A percentile compares a stretch with the other conserved stretches of the same genome.
phyloP scores from a whole-genome alignment of 2,113 vertebrate species.

The Siniperca knerii region DNA sequence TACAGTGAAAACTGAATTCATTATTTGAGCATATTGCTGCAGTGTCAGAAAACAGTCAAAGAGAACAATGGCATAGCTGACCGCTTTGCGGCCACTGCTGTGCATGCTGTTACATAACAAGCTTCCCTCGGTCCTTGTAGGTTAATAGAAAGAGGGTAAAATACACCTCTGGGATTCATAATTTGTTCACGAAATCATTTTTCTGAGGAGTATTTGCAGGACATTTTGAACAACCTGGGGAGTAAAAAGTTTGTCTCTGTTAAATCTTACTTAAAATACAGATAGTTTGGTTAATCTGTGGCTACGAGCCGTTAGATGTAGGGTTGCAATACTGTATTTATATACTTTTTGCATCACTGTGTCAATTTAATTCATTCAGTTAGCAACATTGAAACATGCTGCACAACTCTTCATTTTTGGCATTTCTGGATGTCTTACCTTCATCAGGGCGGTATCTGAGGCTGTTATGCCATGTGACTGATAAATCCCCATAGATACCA shows the following conservation, averaged over 20 bases:
- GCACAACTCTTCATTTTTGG: neutral
- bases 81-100: neutral
- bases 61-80: constrained; percentile 16
- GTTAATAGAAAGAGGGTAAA: neutral
- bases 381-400: neutral
- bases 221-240: neutral
- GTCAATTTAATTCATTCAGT: no score
- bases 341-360: neutral
- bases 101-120: constrained; percentile 58
- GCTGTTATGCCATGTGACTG: neutral
- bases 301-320: neutral
- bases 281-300: neutral
- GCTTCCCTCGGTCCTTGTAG: neutral
- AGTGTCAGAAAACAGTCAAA: constrained; percentile 34
- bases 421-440: neutral
- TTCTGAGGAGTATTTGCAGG: neutral
- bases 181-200: neutral
- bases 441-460: neutral
- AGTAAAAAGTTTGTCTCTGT: neutral
- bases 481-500: neutral
- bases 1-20: constrained; percentile 49
- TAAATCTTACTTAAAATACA: neutral
- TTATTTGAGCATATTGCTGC: constrained; percentile 44
- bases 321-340: neutral
- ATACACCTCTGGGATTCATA: neutral